Evolutionary conservation across 2,113 vertebrate genomes (phyloP).

Genomic region (Callaeas wilsoni): DNA sequence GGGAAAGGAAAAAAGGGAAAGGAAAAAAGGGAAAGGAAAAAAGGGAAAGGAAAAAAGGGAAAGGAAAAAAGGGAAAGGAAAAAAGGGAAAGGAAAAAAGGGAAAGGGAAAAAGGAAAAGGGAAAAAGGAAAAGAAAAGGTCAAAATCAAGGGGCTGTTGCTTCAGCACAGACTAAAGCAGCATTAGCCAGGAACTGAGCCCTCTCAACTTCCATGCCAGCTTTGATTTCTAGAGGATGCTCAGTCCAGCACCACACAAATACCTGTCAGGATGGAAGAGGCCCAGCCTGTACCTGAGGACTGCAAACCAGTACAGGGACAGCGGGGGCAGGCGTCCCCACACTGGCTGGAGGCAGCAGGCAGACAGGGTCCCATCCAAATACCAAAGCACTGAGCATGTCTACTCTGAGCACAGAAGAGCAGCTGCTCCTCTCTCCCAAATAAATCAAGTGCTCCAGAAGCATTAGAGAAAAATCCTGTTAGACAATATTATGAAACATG

Average conservation of each 20-base stretch:
- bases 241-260: rapidly evolving
- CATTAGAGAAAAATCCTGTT: neutral
- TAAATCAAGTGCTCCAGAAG: neutral
- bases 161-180: neutral
- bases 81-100: no score
- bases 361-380: neutral
- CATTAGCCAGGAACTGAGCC: neutral
- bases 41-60: no score
- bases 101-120: no score
- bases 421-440: neutral
- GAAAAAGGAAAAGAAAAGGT: no score
- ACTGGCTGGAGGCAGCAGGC: neutral
- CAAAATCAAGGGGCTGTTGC: neutral
- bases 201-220: neutral
- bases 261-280: neutral
- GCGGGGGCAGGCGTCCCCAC: neutral
- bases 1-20: no score
- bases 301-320: neutral
- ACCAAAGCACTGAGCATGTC: neutral
- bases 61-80: no score
- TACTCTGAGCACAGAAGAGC: rapidly evolving
- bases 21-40: no score
- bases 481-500: neutral
- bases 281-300: neutral
- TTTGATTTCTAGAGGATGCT: neutral